These are phyloP conservation scores for Bombus waltoni DNA, from an alignment of 1,140 invertebrate genomes.

Conservation along the genomic window DNA sequence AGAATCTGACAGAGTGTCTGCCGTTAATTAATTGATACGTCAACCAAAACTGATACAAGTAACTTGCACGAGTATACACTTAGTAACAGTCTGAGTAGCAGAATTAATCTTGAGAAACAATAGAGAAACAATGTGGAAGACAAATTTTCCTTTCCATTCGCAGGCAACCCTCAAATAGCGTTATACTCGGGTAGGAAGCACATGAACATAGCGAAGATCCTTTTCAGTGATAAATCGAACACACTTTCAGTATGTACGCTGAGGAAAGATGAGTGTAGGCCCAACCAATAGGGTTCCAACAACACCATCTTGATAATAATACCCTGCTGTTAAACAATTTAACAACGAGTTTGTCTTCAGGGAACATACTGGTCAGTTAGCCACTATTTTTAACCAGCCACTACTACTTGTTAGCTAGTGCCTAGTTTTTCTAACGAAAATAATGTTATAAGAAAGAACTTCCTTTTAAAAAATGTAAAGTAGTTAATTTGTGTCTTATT, in stretches of 20 bases:
- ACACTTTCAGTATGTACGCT: slow-evolving; percentile 45
- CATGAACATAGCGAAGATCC: slow-evolving; percentile 51
- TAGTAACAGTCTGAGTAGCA: neutral
- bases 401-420: slow-evolving; percentile 11
- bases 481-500: neutral
- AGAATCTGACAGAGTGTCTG: neutral
- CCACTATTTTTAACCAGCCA: neutral
- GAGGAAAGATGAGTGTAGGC: slow-evolving; percentile 56
- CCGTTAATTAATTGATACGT: slow-evolving; percentile 37
- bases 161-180: slow-evolving; percentile 45
- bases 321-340: slow-evolving; percentile 74
- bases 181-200: slow-evolving; percentile 50
- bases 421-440: neutral
- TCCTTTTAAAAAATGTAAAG: neutral
- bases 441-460: neutral
- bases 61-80: neutral
- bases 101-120: slow-evolving; percentile 53
- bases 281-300: slow-evolving; percentile 39
- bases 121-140: slow-evolving; percentile 41
- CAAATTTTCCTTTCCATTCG: slow-evolving; percentile 51
- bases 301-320: slow-evolving; percentile 75
- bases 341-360: slow-evolving; percentile 73
- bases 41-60: slow-evolving; percentile 14
- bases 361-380: slow-evolving; percentile 3
- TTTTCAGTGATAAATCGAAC: slow-evolving; percentile 60